Conservation (phyloP, 2,888 invertebrate genomes). For the Himalopsyche japonica region DNA sequence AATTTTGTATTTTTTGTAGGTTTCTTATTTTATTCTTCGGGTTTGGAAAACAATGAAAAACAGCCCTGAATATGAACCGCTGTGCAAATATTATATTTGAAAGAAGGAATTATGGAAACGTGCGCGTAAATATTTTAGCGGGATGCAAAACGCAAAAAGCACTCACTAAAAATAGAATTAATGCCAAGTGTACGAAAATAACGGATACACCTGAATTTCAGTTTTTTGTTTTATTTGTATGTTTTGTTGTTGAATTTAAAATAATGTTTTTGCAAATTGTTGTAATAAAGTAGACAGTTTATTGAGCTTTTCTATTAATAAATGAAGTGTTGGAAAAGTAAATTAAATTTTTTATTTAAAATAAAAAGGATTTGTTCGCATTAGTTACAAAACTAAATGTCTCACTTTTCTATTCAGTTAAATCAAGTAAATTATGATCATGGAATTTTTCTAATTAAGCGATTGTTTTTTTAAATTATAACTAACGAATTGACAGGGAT, state of each 20-base stretch:
- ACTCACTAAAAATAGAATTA: not conserved
- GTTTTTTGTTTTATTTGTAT: not conserved
- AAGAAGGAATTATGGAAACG: conserved; percentile 17
- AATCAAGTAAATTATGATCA: too few relatives aligned
- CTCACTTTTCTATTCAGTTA: too few relatives aligned
- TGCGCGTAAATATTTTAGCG: conserved; percentile 30
- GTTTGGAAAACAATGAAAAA: not conserved
- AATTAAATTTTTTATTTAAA: too few relatives aligned
- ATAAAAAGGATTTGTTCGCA: too few relatives aligned
- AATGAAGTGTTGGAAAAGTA: too few relatives aligned
- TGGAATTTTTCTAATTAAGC: too few relatives aligned
- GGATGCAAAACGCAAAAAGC: conserved; percentile 5
- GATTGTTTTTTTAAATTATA: too few relatives aligned
- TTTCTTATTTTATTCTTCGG: not conserved
- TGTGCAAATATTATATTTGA: not conserved
- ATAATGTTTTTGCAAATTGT: too few relatives aligned
- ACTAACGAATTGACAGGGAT: too few relatives aligned
- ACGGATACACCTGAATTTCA: not conserved
- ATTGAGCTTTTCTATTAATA: too few relatives aligned
- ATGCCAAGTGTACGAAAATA: not conserved
- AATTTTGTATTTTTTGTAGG: not conserved
- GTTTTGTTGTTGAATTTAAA: not conserved
- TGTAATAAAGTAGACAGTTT: too few relatives aligned
- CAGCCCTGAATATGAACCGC: not conserved
- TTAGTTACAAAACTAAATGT: too few relatives aligned